Evolutionary conservation across 2,113 vertebrate genomes (phyloP), one percentile per base, ranked within the genome.

Genomic region (Paralichthys olivaceus): DNA sequence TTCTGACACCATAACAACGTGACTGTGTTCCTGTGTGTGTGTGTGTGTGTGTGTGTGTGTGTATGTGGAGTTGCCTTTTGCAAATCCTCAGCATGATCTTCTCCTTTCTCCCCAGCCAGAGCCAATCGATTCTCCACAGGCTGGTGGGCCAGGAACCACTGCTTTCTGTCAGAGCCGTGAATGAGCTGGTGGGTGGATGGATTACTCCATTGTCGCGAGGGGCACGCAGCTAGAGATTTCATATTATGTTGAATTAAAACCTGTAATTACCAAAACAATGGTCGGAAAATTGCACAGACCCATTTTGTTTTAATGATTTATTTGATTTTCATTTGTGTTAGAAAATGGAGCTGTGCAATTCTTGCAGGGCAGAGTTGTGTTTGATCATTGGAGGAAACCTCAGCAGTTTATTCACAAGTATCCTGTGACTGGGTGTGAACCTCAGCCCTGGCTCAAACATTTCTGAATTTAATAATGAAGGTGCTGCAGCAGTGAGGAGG

Each of bases 171-270:
- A 82, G 66, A 84, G 74, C 65, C 77, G 34, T 76, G 69, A 83
- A 89, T 81, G 83, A 90, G 89, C 88, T 79, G 75, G 88, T 80
- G 85, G 89, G 85, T 66, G 89, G 86, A 88, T 62, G 86, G 91
- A 92, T 93, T 92, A 89, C 49, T 84, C 62, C 72, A 79, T 86
- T 91, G 88, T 83, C 47, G 72, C 23, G 28, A 69, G 19, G 63
- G 57, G 69, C 69, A 63, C 67, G 57, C 69, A 76, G 87, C 84
- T 54, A 81, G 84, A 89, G 79, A 90, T 90, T 92, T 89, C 77
- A 55, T 75, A 90, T 89, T 85, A 85, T 84, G 87, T 89, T 80
- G 23, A 83, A 87, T 91, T 86, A 91, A 90, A 91, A 89, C 84
- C 75, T 72, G 71, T 75, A 86, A 89, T 89, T 90, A 86, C 34